A percentile compares a stretch with the other conserved stretches of the same genome.
These are phyloP conservation scores for Orius insidiosus DNA, from an alignment of 1,140 invertebrate genomes.

Conservation along the genomic window DNA sequence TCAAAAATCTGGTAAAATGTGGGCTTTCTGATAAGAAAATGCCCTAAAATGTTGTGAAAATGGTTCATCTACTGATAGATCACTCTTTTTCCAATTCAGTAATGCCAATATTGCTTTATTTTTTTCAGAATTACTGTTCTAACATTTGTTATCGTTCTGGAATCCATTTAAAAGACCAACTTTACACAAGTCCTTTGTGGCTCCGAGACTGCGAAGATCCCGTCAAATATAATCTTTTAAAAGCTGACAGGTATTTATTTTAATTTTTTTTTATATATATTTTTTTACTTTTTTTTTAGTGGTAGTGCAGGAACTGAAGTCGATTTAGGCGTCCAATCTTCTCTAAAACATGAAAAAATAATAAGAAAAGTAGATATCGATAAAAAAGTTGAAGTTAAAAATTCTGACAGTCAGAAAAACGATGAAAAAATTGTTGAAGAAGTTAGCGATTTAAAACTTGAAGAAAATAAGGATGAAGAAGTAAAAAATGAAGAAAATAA, in stretches of 20 bases:
- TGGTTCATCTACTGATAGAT: neutral
- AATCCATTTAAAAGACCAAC: slow-evolving; percentile 57
- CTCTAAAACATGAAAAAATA: neutral
- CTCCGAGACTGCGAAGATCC: slow-evolving; percentile 48
- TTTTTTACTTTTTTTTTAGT: slow-evolving; percentile 18
- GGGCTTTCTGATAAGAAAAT: too few relatives aligned
- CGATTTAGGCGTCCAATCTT: slow-evolving; percentile 21
- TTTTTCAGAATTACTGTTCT: slow-evolving; percentile 57
- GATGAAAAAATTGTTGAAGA: slow-evolving; percentile 15
- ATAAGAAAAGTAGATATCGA: slow-evolving; percentile 20
- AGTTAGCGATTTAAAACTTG: slow-evolving; percentile 13
- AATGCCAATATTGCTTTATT: neutral
- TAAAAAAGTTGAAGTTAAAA: slow-evolving; percentile 2
- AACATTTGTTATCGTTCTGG: slow-evolving; percentile 62
- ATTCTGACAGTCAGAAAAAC: too few relatives aligned
- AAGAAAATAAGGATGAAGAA: slow-evolving; percentile 19
- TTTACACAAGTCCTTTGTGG: slow-evolving; percentile 68
- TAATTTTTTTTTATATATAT: slow-evolving; percentile 5
- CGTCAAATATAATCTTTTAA: slow-evolving; percentile 34
- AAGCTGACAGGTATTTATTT: slow-evolving; percentile 20
- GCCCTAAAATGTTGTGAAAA: neutral
- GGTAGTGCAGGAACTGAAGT: slow-evolving; percentile 27
- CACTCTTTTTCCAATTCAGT: neutral
- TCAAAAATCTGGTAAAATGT: too few relatives aligned
- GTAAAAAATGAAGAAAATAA: slow-evolving; percentile 12